Evolutionary conservation across 2,113 vertebrate species (phyloP).

Genomic region (Heliornis fulica): DNA sequence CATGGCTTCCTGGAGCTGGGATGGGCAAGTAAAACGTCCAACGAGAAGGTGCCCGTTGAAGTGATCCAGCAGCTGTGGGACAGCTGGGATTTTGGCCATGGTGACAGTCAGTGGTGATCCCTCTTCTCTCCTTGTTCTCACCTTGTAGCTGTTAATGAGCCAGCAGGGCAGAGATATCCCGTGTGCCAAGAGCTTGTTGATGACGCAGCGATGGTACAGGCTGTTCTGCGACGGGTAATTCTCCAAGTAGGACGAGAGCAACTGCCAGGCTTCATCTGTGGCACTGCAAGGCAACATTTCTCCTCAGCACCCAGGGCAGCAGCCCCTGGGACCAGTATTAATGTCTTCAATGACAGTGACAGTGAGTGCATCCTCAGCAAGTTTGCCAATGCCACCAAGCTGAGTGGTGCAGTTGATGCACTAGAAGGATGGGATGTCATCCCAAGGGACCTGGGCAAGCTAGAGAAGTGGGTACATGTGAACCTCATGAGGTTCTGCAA

Average conservation of each 20-base stretch:
- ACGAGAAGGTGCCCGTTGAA: fast-evolving
- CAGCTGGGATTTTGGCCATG: not conserved
- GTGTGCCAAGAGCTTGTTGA: slow-evolving; percentile 90
- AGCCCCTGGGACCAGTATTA: too few relatives aligned
- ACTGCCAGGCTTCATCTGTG: slow-evolving; percentile 92
- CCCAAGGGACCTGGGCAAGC: too few relatives aligned
- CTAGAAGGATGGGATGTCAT: too few relatives aligned
- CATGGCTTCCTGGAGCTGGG: fast-evolving
- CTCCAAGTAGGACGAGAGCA: slow-evolving; percentile 87
- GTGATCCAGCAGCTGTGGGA: fast-evolving
- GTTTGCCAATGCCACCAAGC: too few relatives aligned
- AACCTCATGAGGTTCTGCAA: too few relatives aligned
- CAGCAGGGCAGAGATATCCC: slow-evolving; percentile 90
- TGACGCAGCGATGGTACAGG: slow-evolving; percentile 86
- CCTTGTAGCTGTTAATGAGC: slow-evolving; percentile 93
- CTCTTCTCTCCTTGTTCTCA: not conserved
- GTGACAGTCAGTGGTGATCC: not conserved
- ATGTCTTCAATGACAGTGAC: too few relatives aligned
- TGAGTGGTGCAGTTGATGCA: too few relatives aligned
- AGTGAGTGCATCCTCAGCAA: too few relatives aligned
- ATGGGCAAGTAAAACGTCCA: not conserved
- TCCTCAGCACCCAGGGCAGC: fast-evolving
- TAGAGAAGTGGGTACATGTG: too few relatives aligned
- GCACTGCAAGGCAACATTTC: slow-evolving; percentile 73
- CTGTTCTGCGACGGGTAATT: slow-evolving; percentile 80